Percentiles rank a stretch among this genome's conserved stretches.
Evolutionary conservation across 2,113 vertebrate genomes (phyloP).

Genomic region (Caracal caracal): DNA sequence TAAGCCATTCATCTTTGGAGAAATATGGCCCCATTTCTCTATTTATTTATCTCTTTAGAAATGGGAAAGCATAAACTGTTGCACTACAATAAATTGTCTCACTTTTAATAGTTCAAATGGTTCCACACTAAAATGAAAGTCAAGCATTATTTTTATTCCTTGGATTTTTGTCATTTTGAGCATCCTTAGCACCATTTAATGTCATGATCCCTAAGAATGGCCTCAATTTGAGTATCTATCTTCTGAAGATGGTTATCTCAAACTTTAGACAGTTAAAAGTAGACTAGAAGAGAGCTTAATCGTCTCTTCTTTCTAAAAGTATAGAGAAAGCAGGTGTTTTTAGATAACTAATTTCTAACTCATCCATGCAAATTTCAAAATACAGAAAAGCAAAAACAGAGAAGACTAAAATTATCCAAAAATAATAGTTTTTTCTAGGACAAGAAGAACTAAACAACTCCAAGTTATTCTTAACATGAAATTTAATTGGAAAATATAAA

Average conservation of each 20-base stretch:
- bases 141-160: conserved; percentile 79
- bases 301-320: not conserved
- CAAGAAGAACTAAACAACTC: not conserved
- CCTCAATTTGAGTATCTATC: conserved; percentile 43
- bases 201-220: conserved; percentile 73
- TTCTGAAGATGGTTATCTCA: conserved; percentile 61
- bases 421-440: conserved; percentile 24
- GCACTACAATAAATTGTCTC: conserved; percentile 77
- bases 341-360: conserved; percentile 51
- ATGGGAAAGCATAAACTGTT: conserved; percentile 79
- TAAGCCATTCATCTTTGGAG: conserved; percentile 74
- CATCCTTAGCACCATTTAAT: conserved; percentile 69
- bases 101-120: conserved; percentile 80
- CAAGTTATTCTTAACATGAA: conserved; percentile 49
- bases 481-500: conserved; percentile 35
- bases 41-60: conserved; percentile 81
- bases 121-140: conserved; percentile 81
- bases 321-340: conserved; percentile 49
- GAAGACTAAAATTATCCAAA: not conserved
- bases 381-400: conserved; percentile 28
- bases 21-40: conserved; percentile 77
- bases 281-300: conserved; percentile 51
- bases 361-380: conserved; percentile 50
- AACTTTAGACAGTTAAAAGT: conserved; percentile 54
- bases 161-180: conserved; percentile 75